Evolutionary conservation across 2,113 vertebrate genomes (phyloP).

Genomic region (Empidonax alnorum): DNA sequence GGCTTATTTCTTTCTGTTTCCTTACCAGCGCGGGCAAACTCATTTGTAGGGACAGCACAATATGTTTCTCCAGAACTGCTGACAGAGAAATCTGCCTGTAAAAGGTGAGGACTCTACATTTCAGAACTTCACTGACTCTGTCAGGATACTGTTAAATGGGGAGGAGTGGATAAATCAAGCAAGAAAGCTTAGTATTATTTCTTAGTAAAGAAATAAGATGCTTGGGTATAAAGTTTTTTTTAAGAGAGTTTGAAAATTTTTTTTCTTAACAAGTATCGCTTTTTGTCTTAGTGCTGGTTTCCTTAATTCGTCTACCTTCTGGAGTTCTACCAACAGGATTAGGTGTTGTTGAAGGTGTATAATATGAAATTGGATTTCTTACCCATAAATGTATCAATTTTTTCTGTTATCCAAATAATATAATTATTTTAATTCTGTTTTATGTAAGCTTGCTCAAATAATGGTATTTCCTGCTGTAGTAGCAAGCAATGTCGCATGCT

Average conservation of each 20-base stretch:
- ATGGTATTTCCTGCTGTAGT: background rate
- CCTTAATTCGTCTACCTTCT: background rate
- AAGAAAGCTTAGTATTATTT: background rate
- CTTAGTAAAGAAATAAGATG: background rate
- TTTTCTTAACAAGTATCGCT: background rate
- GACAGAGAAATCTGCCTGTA: constrained; percentile 98
- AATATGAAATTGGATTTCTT: background rate
- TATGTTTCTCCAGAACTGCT: constrained; percentile 98
- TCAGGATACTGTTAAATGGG: background rate
- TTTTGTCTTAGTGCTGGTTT: background rate
- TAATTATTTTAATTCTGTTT: background rate
- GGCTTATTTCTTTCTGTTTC: background rate
- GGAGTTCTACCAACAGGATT: background rate
- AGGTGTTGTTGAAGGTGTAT: background rate
- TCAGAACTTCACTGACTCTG: background rate
- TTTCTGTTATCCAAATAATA: background rate
- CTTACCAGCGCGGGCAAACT: constrained; percentile 90
- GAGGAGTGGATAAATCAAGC: background rate
- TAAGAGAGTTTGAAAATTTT: background rate
- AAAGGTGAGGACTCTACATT: constrained; percentile 83
- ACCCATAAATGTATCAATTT: background rate
- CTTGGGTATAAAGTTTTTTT: background rate
- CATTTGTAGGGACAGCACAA: constrained; percentile 97
- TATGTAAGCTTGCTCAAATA: background rate
- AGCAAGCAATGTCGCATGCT: background rate